Percentiles rank a stretch among this genome's conserved stretches.
These are phyloP conservation scores for Conops quadrifasciatus DNA, from an alignment of 2,888 invertebrate species.

Conservation along the genomic window DNA sequence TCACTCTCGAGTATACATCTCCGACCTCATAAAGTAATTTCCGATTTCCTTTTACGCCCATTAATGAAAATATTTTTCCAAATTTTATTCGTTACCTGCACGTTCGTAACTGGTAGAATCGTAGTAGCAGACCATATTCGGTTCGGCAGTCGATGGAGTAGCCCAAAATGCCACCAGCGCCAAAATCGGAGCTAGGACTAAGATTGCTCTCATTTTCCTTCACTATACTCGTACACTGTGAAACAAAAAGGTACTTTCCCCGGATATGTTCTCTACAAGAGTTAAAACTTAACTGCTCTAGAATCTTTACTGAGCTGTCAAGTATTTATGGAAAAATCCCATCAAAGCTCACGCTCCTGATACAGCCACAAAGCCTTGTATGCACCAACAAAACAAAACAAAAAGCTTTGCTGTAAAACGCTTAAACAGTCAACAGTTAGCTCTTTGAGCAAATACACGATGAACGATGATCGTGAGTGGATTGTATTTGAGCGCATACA, in stretches of 20 bases:
- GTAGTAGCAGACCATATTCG: constrained; percentile 60
- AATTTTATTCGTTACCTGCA: too few species aligned
- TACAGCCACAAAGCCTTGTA: neutral
- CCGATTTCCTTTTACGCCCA: too few species aligned
- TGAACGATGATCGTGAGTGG: too few species aligned
- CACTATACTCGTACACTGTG: constrained; percentile 8
- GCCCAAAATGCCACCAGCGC: constrained; percentile 39
- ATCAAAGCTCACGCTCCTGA: neutral
- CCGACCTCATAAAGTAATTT: too few species aligned
- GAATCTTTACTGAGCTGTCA: constrained; percentile 23
- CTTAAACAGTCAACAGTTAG: too few species aligned
- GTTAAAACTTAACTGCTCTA: constrained; percentile 44
- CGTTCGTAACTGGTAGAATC: constrained; percentile 59
- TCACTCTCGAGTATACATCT: too few species aligned
- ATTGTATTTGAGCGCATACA: too few species aligned
- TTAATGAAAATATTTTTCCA: too few species aligned
- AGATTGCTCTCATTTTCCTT: constrained; percentile 41
- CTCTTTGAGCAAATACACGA: too few species aligned
- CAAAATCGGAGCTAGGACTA: constrained; percentile 8
- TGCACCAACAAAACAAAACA: too few species aligned
- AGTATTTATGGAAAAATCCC: too few species aligned
- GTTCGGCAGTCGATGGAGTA: constrained; percentile 46
- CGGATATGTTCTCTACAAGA: constrained; percentile 34
- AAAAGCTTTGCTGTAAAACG: too few species aligned
- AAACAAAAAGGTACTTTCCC: constrained; percentile 1